Evolutionary conservation across 1,140 invertebrate species (phyloP), one percentile per base, ranked within the genome.

Genomic region (Euglossa dilemma): DNA sequence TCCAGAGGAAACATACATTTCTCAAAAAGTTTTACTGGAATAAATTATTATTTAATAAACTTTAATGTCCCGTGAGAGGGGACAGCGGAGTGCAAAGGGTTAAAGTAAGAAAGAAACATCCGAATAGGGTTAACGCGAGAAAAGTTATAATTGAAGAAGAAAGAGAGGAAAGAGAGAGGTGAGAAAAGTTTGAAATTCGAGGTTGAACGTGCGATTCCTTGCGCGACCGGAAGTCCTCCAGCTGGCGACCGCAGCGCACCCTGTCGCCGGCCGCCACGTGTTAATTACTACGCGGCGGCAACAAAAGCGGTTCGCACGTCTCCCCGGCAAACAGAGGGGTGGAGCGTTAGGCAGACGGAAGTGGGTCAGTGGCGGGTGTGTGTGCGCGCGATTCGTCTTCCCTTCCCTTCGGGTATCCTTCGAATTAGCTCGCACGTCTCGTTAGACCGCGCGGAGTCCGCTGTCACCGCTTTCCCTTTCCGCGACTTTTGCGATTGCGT

Each of bases 381-480:
- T 73, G 36, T 36, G 36, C 36, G 36, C 36, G 36, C 36, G 84
- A 89, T 90, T 80, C 71, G 79, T 83, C 67, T 71, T 28, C 59
- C 77, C 59, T 50, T 83, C 54, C 61, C 76, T 61, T 63, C 64
- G 25, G 25, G 56, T 77, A 61, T 85, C 71, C 73, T 71, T 79
- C 69, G 77, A 84, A 87, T 84, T 83, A 70, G 56, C 59, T 71
- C 69, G 52, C 25, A 23, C 25, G 54, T 63, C 47, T 78, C 75
- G 81, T 88, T 88, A 84, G 74, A 87, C 64, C 61, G 59, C 69
- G 71, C 80, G 20, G 3, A 75, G 69, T 77, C 79, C 66, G 74
- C 71, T 81, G 76, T 82, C 79, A 80, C 76, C 81, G 84, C 88
- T 91, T 91, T 91, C 91, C 86, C 90, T 91, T 91, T 91, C 90